phyloP scores from a whole-genome alignment of 2,888 invertebrate species.

The Meteorus cinctellus region DNA sequence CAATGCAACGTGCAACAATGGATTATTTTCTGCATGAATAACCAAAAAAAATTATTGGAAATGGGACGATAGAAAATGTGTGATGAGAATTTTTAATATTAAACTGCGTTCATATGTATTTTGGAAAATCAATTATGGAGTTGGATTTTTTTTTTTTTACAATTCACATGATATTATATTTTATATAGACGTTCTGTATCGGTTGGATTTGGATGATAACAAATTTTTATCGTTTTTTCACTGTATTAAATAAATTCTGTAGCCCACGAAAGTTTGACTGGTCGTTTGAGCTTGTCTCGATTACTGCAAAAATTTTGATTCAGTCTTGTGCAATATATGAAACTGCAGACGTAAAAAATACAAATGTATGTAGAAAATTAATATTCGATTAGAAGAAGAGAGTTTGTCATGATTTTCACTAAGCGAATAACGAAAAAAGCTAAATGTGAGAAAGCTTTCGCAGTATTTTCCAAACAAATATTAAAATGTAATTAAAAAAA shows the following conservation, averaged over 20 bases:
- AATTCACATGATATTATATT: not conserved
- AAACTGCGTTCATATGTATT: not conserved
- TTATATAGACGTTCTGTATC: not conserved
- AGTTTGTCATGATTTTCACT: no score
- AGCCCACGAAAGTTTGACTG: no score
- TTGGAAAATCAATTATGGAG: not conserved
- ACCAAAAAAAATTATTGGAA: not conserved
- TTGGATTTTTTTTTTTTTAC: not conserved
- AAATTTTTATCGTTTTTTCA: no score
- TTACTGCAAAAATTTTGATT: no score
- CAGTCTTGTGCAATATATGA: no score
- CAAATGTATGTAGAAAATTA: no score
- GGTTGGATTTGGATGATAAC: not conserved
- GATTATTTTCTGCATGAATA: slow-evolving; percentile 15
- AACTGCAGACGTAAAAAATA: no score
- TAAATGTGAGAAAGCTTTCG: not conserved
- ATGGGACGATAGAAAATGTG: not conserved
- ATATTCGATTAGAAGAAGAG: no score
- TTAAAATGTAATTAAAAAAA: no score
- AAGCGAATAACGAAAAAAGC: not conserved
- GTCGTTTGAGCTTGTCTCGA: no score
- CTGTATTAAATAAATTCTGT: no score
- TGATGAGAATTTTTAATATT: not conserved
- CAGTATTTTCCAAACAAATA: no score
- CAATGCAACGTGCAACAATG: slow-evolving; percentile 28